Base-by-base conservation (phyloP, 2,888 invertebrate species). In the Norana najaformis region DNA sequence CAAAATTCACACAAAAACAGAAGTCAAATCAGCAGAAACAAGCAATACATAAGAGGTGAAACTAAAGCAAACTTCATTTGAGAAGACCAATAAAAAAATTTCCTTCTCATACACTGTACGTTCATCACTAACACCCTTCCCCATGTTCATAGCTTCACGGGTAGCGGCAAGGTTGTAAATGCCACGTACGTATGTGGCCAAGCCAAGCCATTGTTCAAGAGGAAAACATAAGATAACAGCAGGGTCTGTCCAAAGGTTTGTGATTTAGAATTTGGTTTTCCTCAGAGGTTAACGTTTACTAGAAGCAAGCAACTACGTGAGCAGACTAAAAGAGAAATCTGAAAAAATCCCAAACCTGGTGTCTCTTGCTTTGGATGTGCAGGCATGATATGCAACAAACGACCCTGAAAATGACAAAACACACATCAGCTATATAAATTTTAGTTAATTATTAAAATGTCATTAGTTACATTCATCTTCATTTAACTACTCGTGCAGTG, bases 351-450 rank as follows among this genome's bases (percentile, higher is more conserved):
- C 69, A n/a, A 1, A 85, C 85, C 85, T 85, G 85, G 85, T 23
- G 35, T 37, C 37, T 85, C 85, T 85, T 36, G 35, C 16, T 97
- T 97, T 1, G 96, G 95, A 94, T 97, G 97, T 13, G 97, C 98
- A 0, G 99, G 98, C 91, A 99, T 95, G 69, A 99, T 96, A 95
- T 99, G 99, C 90, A 99, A 95, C 96, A 99, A 97, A 92, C 99
- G 96, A 0, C 99, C 99, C 95, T 95, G 92, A 91, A 88, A 69
- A 69, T 69, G n/a, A 69, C 1, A 69, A 69, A 69, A 8, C 69
- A 69, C 8, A 69, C 16, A 8, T 0, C 30, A 69, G 69, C 30
- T 16, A 69, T 5, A 23, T 47, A 8, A n/a, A 41, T n/a, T 69
- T n/a, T 8, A 69, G 30, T 16, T 3, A 30, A 30, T n/a, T 11